phyloP scores from a whole-genome alignment of 2,888 invertebrate species.

The Zaprionus obscuricornis region DNA sequence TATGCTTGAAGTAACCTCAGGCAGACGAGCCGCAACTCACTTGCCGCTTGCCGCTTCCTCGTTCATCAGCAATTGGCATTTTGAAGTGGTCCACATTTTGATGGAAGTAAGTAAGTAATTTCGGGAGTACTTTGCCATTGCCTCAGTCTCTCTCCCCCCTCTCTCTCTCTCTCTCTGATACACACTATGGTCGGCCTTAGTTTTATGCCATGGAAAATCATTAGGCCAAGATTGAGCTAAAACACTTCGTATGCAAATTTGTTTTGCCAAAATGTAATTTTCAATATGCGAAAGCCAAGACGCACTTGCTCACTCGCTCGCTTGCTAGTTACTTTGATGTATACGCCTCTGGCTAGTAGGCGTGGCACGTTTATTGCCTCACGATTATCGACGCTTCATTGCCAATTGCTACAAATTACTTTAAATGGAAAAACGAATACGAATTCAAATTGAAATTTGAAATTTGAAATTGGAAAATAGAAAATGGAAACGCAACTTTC shows the following conservation, averaged over 20 bases:
- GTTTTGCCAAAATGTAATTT: conserved; percentile 62
- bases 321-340: conserved; percentile 44
- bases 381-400: conserved; percentile 68
- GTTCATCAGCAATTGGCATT: conserved; percentile 48
- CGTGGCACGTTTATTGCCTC: conserved; percentile 64
- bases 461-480: conserved; percentile 19
- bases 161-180: no score
- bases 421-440: conserved; percentile 45
- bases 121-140: neutral
- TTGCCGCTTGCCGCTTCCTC: conserved; percentile 9
- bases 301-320: no score
- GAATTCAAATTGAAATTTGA: no score
- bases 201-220: conserved; percentile 64
- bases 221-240: conserved; percentile 56
- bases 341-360: conserved; percentile 27
- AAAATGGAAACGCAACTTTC: conserved; percentile 11
- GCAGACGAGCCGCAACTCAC: neutral
- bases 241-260: conserved; percentile 72
- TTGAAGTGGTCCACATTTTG: conserved; percentile 39
- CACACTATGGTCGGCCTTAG: no score
- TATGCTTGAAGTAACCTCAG: no score
- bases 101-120: conserved; percentile 39
- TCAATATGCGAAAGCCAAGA: conserved; percentile 38
- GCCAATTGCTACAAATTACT: conserved; percentile 56
- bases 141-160: conserved; percentile 5